phyloP scores from a whole-genome alignment of 1,140 invertebrate genomes.

The Pseudomyrmex flavicornis region DNA sequence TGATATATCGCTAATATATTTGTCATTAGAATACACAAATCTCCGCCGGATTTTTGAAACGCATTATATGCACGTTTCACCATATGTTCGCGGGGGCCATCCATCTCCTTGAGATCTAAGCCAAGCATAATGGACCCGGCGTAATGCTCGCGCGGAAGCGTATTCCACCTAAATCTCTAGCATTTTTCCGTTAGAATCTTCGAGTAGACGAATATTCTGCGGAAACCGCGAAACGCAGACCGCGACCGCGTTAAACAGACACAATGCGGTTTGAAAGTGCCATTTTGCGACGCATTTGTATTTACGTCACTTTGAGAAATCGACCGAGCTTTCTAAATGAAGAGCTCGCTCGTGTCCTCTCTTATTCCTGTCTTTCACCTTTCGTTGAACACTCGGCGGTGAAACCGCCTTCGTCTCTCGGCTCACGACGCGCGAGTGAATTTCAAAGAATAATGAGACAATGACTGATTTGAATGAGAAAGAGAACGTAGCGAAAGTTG shows the following conservation, averaged over 20 bases:
- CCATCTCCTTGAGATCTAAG: constrained; percentile 50
- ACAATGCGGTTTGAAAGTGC: constrained; percentile 56
- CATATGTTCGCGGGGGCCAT: not conserved
- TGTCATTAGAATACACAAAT: not conserved
- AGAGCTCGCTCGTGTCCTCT: not conserved
- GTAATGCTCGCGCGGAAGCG: constrained; percentile 32
- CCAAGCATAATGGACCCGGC: constrained; percentile 33
- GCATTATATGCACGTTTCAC: constrained; percentile 18
- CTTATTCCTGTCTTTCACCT: not conserved
- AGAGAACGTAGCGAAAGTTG: not conserved
- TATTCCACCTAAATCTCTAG: constrained; percentile 49
- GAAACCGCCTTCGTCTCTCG: not conserved
- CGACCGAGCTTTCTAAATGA: constrained; percentile 46
- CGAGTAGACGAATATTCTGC: constrained; percentile 35
- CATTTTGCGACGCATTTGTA: constrained; percentile 54
- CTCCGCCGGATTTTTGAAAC: not conserved
- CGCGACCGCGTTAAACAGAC: constrained; percentile 49
- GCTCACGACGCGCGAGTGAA: not conserved
- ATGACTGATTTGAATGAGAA: not conserved
- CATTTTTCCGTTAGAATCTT: constrained; percentile 56
- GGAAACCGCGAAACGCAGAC: constrained; percentile 27
- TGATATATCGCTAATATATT: not conserved
- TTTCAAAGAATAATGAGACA: not conserved
- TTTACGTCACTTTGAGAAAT: constrained; percentile 58
- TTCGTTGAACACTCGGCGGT: not conserved